A percentile compares a stretch with the other conserved stretches of the same genome.
Conservation (phyloP, 2,888 invertebrate species). For the Julus scandinavius region DNA sequence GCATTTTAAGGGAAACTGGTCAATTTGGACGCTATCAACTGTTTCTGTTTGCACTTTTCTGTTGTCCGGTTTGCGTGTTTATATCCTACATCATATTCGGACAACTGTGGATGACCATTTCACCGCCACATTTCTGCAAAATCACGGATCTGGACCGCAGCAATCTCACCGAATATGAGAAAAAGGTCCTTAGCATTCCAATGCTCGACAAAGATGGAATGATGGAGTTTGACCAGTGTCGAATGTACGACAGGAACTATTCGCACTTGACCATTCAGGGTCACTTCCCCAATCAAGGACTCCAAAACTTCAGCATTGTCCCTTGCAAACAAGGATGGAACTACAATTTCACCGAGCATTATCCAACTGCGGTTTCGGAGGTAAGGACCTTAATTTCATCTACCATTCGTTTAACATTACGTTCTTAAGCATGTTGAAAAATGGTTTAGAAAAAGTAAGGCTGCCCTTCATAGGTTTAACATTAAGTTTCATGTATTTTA, state of each 20-base stretch:
- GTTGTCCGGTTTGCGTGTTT: conserved; percentile 58
- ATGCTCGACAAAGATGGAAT: not conserved
- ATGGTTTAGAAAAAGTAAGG: too few relatives aligned
- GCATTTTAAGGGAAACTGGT: conserved; percentile 55
- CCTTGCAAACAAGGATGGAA: conserved; percentile 82
- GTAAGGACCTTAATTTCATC: too few relatives aligned
- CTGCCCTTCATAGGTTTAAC: too few relatives aligned
- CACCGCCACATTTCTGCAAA: conserved; percentile 58
- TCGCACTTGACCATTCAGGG: not conserved
- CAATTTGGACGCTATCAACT: conserved; percentile 58
- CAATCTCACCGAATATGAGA: conserved; percentile 47
- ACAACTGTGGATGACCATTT: conserved; percentile 57
- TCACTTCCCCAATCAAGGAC: not conserved
- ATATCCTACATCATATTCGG: conserved; percentile 55
- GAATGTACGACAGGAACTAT: conserved; percentile 57
- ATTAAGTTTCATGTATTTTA: too few relatives aligned
- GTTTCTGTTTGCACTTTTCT: conserved; percentile 56
- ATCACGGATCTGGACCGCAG: conserved; percentile 54
- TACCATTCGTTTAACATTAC: too few relatives aligned
- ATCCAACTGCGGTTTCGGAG: conserved; percentile 85
- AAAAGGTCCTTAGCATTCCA: conserved; percentile 52
- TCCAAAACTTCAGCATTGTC: conserved; percentile 50
- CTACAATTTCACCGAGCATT: conserved; percentile 76
- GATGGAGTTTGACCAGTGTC: conserved; percentile 52
- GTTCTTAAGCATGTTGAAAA: too few relatives aligned